Evolutionary conservation across 2,113 vertebrate species (phyloP).

Genomic region (Carollia perspicillata): DNA sequence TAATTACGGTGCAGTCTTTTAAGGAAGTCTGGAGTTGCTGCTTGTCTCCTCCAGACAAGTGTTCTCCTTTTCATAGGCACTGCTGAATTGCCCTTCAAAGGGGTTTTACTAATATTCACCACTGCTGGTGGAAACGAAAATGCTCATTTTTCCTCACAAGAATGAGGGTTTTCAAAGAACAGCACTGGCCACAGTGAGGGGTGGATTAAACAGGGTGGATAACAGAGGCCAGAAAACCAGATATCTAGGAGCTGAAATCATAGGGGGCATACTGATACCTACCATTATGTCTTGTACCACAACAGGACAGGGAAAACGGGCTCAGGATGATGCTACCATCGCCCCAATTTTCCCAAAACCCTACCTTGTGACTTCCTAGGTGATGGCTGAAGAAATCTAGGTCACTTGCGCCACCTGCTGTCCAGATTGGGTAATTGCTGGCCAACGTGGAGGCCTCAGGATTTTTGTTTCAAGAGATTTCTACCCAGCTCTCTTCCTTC

Average conservation of each 20-base stretch:
- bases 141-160: not conserved
- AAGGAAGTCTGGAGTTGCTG: not conserved
- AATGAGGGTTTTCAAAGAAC: not conserved
- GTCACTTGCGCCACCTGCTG: constrained; percentile 61
- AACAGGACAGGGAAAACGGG: not conserved
- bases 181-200: not conserved
- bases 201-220: not conserved
- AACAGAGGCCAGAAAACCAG: not conserved
- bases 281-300: not conserved
- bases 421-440: not conserved
- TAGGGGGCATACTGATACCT: too few species aligned
- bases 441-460: accelerated
- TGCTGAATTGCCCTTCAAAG: not conserved
- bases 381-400: not conserved
- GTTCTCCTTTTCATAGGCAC: not conserved
- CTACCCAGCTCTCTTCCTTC: not conserved
- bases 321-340: not conserved
- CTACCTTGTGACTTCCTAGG: not conserved
- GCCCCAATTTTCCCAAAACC: not conserved
- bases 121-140: not conserved
- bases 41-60: not conserved
- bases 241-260: not conserved
- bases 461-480: not conserved
- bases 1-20: not conserved
- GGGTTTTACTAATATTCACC: not conserved